These are phyloP conservation scores for Apis florea DNA, from an alignment of 1,140 invertebrate genomes.

Conservation along the genomic window DNA sequence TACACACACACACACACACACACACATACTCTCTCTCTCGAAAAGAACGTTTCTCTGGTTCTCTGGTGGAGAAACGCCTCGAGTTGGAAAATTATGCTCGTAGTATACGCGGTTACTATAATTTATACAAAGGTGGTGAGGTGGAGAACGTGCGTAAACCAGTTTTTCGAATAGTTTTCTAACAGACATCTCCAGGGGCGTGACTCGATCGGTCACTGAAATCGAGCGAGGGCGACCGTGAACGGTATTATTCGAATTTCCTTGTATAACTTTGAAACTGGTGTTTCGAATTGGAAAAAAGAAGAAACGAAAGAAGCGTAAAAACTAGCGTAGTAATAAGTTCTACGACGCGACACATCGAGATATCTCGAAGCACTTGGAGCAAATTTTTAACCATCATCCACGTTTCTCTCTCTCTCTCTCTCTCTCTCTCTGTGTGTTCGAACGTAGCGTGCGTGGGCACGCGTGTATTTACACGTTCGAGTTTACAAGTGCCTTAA, in stretches of 20 bases:
- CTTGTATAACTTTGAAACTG: background rate
- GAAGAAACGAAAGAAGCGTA: background rate
- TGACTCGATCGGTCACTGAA: constrained; percentile 32
- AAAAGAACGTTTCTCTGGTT: no score
- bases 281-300: background rate
- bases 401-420: background rate
- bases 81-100: no score
- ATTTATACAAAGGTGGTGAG: constrained; percentile 25
- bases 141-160: constrained; percentile 49
- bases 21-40: no score
- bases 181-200: constrained; percentile 36
- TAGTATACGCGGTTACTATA: background rate
- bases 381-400: constrained; percentile 12
- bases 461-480: constrained; percentile 38
- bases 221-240: constrained; percentile 37
- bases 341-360: background rate
- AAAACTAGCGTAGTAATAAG: background rate
- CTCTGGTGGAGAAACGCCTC: no score
- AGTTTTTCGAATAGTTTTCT: constrained; percentile 59
- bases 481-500: constrained; percentile 42
- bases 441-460: constrained; percentile 9
- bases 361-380: background rate
- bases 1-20: no score
- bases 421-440: no score
- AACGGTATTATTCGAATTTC: constrained; percentile 49